A percentile compares a stretch with the other conserved stretches of the same genome.
Conservation (phyloP, 2,113 vertebrate species). For the Hepsetus odoe region DNA sequence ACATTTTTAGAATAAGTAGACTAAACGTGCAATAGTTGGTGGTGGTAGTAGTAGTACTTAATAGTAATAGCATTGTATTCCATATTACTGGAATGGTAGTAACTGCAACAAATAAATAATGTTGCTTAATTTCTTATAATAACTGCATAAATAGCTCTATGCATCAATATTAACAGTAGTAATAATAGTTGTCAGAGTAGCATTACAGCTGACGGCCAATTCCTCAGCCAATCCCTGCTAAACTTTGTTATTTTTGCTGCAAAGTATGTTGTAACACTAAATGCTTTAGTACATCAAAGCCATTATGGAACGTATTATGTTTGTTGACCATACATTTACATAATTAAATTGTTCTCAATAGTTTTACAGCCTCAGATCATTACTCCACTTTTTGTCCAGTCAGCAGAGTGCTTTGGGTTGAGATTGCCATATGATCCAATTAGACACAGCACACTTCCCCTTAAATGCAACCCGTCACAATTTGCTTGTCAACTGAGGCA, state of each 20-base stretch:
- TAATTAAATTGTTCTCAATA: slow-evolving; percentile 46
- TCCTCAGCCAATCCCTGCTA: too few relatives aligned
- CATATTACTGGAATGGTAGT: too few relatives aligned
- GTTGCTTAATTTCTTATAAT: too few relatives aligned
- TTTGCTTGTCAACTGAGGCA: slow-evolving; percentile 10
- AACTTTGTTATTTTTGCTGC: not conserved
- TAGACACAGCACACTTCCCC: slow-evolving; percentile 17
- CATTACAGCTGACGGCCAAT: too few relatives aligned
- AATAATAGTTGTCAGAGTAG: not conserved
- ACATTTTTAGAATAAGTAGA: too few relatives aligned
- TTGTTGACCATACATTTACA: slow-evolving; percentile 34
- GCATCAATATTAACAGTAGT: not conserved
- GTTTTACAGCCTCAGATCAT: slow-evolving; percentile 36
- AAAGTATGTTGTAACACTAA: not conserved
- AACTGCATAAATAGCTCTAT: too few relatives aligned
- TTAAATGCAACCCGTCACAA: slow-evolving; percentile 41
- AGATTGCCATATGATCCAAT: slow-evolving; percentile 52
- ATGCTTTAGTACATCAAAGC: not conserved
- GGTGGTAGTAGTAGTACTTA: too few relatives aligned
- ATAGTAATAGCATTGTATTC: too few relatives aligned
- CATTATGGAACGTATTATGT: not conserved
- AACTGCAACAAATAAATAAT: too few relatives aligned
- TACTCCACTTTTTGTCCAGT: slow-evolving; percentile 49
- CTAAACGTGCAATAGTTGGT: too few relatives aligned
- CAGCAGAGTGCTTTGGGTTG: slow-evolving; percentile 65